Evolutionary conservation across 1,140 invertebrate genomes (phyloP), one percentile per base, ranked within the genome.

Genomic region (Rhagoletis pomonella): DNA sequence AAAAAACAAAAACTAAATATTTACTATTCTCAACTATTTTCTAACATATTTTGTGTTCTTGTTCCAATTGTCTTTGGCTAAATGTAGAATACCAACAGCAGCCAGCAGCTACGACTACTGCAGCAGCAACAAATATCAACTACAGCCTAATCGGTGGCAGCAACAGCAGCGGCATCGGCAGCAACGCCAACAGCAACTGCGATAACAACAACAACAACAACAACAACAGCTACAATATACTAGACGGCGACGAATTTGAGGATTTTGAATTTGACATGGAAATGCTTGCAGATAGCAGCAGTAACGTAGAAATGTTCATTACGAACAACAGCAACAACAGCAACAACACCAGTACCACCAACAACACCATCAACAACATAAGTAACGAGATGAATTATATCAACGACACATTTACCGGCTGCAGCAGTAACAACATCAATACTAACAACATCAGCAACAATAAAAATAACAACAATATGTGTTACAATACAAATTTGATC

Each of bases 31-130:
- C 2, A 3, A 58, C 3, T 14, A 19, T 58, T 58, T 84, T 55
- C 77, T 84, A 84, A 84, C 17, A n/a, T 17, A 4, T n/a, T 19
- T 55, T 19, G 17, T 17, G n/a, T 84, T 9, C 3, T 12, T 86
- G 14, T 86, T 42, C 55, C 44, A 44, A 29, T 59, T 64, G 29
- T 42, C 42, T 44, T 44, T 44, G n/a, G 10, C 10, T 47, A 29
- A 84, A 59, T 87, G 19, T 89, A 92, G 91, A 92, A 92, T 92
- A 90, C 90, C 91, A 92, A 89, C 90, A 92, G 90, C 88, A 91
- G 88, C 89, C 91, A 89, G 89, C 91, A 89, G 89, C 90, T 88
- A 89, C 90, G 88, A 90, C 90, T 87, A 89, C 91, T 89, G 89
- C 89, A 85, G 73, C 88, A 87, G 81, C 88, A 87, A 86, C 62